Percentiles rank a stretch among this genome's conserved stretches.
These are phyloP conservation scores for Drosophila imparisetae DNA, from an alignment of 2,888 invertebrate species.

Conservation along the genomic window DNA sequence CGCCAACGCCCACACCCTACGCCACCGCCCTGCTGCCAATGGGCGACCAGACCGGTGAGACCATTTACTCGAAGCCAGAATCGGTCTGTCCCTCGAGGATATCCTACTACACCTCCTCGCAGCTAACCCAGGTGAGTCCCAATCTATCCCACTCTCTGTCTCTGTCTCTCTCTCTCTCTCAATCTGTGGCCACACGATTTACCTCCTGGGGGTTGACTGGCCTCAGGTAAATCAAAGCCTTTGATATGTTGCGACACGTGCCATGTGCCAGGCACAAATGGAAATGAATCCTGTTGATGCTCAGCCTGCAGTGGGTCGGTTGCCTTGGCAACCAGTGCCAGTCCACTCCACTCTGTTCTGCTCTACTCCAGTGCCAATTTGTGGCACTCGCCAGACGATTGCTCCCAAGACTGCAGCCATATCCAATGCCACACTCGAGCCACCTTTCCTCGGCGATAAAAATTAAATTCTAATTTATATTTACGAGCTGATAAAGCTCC, in stretches of 20 bases:
- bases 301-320: constrained; percentile 30
- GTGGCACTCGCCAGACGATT: constrained; percentile 58
- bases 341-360: constrained; percentile 1
- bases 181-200: constrained; percentile 35
- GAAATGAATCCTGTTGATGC: constrained; percentile 62
- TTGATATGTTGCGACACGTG: constrained; percentile 77
- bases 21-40: constrained; percentile 88
- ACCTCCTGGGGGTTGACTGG: constrained; percentile 49
- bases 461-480: constrained; percentile 81
- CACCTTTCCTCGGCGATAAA: constrained; percentile 67
- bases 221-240: constrained; percentile 70
- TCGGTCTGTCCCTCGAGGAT: constrained; percentile 88
- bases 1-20: constrained; percentile 89
- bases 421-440: constrained; percentile 15
- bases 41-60: constrained; percentile 82
- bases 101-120: constrained; percentile 92
- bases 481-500: constrained; percentile 79
- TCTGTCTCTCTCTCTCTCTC: not conserved
- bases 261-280: constrained; percentile 64
- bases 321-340: constrained; percentile 48
- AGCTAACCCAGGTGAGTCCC: constrained; percentile 88
- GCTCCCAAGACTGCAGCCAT: constrained; percentile 54
- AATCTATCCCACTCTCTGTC: not conserved
- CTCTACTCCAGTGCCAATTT: constrained; percentile 54
- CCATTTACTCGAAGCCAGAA: constrained; percentile 73